Base-by-base conservation (phyloP, 2,888 invertebrate genomes). In the Apotomis betuletana region DNA sequence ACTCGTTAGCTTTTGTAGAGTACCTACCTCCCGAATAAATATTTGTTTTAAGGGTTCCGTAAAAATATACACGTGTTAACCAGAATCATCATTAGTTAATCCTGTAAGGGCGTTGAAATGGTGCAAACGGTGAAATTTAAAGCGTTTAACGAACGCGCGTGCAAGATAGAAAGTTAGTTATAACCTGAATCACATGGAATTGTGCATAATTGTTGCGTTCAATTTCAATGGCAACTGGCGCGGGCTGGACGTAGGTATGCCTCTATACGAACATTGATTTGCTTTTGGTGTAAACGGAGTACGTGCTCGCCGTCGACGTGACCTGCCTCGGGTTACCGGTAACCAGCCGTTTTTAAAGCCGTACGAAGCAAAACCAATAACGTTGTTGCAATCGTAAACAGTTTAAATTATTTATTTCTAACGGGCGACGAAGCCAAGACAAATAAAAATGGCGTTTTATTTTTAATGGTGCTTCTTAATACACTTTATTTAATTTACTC, bases 281-380 rank as follows among this genome's bases (percentile, higher is more conserved):
- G 61, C 55, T 57, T 57, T 69, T 12, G 49, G 62, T 57, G 49
- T 49, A 62, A 57, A 57, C 55, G 57, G 62, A 57, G 46, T 58
- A 62, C 57, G 62, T 62, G 62, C 51, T 6, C 55, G 57, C n/a
- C 12, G 38, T 10, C 13, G 62, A 63, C 69, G 62, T 69, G 69
- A 69, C 62, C 13, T 9, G 55, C 55, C n/a, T 36, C 62, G 15
- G 36, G 15, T 61, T 51, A 41, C 61, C 51, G 41, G 55, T 8
- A 61, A 57, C 52, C 51, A 51, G 38, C 44, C 12, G 41, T 15
- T 64, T 54, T 57, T 65, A 57, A 12, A 36, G 5, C 12, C 5
- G 57, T 12, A 46, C 44, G 64, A 58, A 41, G 52, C 41, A 64
- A 44, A 55, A 55, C 54, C 64, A 64, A 44, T 64, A 64, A 55